phyloP scores from a whole-genome alignment of 2,797 vertebrate genomes.

The Mus caroli region DNA sequence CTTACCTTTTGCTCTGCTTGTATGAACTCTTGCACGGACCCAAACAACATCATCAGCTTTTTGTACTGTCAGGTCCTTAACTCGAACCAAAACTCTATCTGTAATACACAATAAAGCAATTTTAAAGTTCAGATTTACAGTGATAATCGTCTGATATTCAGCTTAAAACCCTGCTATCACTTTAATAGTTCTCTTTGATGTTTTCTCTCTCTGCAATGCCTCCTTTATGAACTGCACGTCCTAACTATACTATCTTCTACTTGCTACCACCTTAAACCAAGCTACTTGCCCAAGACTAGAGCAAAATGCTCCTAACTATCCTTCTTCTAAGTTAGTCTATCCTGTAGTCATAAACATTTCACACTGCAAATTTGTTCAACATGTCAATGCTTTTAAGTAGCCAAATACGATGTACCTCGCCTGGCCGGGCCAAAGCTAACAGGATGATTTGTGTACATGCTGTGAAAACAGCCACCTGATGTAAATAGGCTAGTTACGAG shows the following conservation, averaged over 20 bases:
- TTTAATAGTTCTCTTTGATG: conserved; percentile 39
- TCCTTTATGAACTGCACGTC: conserved; percentile 40
- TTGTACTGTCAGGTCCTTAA: conserved; percentile 93
- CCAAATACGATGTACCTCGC: conserved; percentile 17
- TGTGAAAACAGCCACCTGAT: background rate
- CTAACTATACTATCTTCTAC: conserved; percentile 10
- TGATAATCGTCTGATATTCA: conserved; percentile 10
- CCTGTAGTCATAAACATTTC: background rate
- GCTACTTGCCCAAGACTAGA: background rate
- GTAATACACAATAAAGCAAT: conserved; percentile 81
- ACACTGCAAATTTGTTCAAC: background rate
- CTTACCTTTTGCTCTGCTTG: conserved; percentile 99
- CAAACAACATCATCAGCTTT: conserved; percentile 96
- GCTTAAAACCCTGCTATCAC: conserved; percentile 24
- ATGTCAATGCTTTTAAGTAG: conserved; percentile 33
- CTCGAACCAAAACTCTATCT: conserved; percentile 94
- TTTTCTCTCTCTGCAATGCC: background rate
- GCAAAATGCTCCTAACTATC: background rate
- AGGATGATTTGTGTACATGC: background rate
- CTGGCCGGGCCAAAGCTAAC: background rate
- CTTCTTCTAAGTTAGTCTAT: conserved; percentile 13
- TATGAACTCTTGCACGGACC: conserved; percentile 98
- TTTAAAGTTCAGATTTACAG: conserved; percentile 52
- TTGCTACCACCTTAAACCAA: background rate
- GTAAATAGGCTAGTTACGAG: background rate